Base-by-base conservation (phyloP, 2,888 invertebrate species). In the Bombyx huttoni region DNA sequence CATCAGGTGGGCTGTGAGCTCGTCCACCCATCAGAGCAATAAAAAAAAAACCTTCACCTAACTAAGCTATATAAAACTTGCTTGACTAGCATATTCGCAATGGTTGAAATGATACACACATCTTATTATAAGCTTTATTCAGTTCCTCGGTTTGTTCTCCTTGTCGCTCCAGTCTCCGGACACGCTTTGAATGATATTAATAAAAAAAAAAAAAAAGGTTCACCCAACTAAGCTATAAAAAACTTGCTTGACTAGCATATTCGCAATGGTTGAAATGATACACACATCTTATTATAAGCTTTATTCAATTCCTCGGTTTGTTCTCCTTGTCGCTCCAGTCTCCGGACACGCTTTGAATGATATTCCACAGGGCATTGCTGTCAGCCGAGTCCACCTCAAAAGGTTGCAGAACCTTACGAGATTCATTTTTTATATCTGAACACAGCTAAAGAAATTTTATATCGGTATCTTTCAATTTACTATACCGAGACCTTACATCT, bases 401-500 rank as follows among this genome's bases (percentile, higher is more conserved):
- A 0, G 82, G 67, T 47, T 75, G 68, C 0, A 83, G 63, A 0
- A 78, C 54, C 52, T 70, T 75, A 7, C 74, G 70, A 0, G 68
- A 50, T 34, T 75, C 73, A 13, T 68, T 79, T 51, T 81, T 83
- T 2, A 82, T 71, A 56, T 76, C 83, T 84, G 72, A 0, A 0
- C 7, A 2, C 7, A 13, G 0, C 58, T 64, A 70, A 56, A 73
- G 72, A 65, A 62, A 49, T 46, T 35, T 12, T 47, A 34, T 40
- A 40, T 8, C 0, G 3, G 2, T 40, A 40, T 40, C 2, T 3
- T 1, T 40, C 12, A 40, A 8, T 8, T 9, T 35, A 35, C 9
- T 35, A 35, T 7, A 7, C 35, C 7, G 35, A 8, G 35, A 9
- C 35, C 35, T 7, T n/a, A n/a, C n/a, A n/a, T n/a, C n/a, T n/a